Base-by-base conservation (phyloP, 2,113 vertebrate species). In the Miniopterus natalensis region DNA sequence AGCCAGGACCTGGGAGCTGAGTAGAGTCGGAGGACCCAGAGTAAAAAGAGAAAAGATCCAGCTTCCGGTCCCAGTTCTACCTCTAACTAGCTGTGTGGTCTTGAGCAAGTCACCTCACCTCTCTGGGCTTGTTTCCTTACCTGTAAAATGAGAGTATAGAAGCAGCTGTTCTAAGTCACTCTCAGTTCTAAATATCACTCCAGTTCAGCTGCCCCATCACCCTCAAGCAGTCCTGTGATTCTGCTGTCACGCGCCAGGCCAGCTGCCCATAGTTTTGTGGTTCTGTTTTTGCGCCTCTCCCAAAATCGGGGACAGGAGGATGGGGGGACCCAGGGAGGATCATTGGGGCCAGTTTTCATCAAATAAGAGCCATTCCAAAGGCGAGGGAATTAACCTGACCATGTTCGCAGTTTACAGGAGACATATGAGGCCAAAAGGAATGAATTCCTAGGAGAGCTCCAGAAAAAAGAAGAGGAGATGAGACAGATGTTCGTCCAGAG, bases 401-500 rank as follows among this genome's bases (percentile, higher is more conserved):
- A 12, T 86, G 53, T 92, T 96, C 47, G 42, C 91, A 99, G 99
- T 97, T 99, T 99, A 96, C 99, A 99, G 98, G 99, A 99, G 98
- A 99, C 99, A 0, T 99, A 99, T 0, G 99, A 99, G 97, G 99
- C 99, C 51, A 99, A 99, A 98, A 99, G 99, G 97, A 99, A 99
- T 0, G 99, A 99, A 95, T 99, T 99, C 98, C 99, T 99, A 97
- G 99, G 99, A 5, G 99, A 99, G 95, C 98, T 99, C 73, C 99
- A 99, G 98, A 99, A 99, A 97, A 99, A 99, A 96, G 99, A 99
- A 98, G 99, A 99, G 96, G 99, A 99, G 97, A 99, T 99, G 99
- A 99, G 99, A 95, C 99, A 99, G 97, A 99, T 99, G 99, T 99
- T 99, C 81, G 99, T 99, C 94, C 99, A 99, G 97, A 99, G 99